phyloP scores from a whole-genome alignment of 1,140 invertebrate species.

The Neodiprion fabricii region DNA sequence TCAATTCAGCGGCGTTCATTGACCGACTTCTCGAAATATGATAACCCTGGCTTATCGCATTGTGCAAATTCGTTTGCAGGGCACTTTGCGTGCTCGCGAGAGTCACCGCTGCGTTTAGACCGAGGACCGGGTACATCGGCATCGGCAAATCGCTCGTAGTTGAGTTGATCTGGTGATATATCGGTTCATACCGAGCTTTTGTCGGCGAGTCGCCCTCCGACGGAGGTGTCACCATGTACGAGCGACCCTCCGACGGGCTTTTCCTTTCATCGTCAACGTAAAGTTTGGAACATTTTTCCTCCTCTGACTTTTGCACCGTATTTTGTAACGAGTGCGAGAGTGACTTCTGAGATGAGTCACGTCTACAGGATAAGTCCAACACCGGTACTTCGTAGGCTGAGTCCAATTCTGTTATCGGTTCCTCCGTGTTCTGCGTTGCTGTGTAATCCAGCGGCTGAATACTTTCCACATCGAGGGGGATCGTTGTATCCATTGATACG shows the following conservation, averaged over 20 bases:
- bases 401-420: not conserved
- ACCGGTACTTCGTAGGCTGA: conserved; percentile 11
- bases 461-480: not conserved
- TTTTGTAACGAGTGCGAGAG: not conserved
- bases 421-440: not conserved
- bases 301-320: not conserved
- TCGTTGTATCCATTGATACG: not conserved
- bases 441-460: conserved; percentile 27
- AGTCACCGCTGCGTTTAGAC: not conserved
- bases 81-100: not conserved
- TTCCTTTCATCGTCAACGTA: conserved; percentile 19
- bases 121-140: not conserved
- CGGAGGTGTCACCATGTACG: conserved; percentile 43
- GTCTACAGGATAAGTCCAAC: conserved; percentile 42
- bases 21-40: not conserved
- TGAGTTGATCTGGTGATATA: conserved; percentile 23
- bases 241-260: conserved; percentile 33
- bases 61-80: not conserved
- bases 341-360: not conserved
- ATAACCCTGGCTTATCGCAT: not conserved
- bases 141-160: not conserved
- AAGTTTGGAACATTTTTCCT: not conserved
- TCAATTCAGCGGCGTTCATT: no score
- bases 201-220: conserved; percentile 44
- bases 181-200: conserved; percentile 29